Percentiles rank a stretch among this genome's conserved stretches.
Evolutionary conservation across 2,113 vertebrate species (phyloP).

Genomic region (Prolemur simus): DNA sequence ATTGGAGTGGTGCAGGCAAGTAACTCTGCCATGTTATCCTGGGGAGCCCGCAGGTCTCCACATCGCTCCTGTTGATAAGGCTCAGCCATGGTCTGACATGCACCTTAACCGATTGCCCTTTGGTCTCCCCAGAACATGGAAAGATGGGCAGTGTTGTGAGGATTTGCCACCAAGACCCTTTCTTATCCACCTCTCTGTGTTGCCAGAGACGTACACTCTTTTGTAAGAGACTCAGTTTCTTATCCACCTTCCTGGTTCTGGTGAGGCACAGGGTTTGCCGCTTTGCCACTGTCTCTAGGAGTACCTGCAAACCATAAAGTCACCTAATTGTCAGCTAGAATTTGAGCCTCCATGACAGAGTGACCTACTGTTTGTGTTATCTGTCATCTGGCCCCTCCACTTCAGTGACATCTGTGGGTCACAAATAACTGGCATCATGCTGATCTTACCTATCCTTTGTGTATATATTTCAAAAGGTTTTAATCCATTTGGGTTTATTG

Average conservation of each 20-base stretch:
- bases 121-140: accelerated
- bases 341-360: neutral
- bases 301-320: accelerated
- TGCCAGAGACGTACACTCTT: neutral
- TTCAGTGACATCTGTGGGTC: neutral
- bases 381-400: neutral
- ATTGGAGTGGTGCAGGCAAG: accelerated
- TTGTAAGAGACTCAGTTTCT: neutral
- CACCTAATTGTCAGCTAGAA: neutral
- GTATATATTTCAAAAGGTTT: neutral
- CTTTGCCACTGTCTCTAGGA: neutral
- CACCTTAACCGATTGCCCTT: neutral
- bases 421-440: neutral
- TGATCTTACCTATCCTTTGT: neutral
- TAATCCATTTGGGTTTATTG: neutral
- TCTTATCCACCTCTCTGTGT: neutral
- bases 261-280: neutral
- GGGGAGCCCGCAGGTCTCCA: neutral
- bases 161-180: neutral
- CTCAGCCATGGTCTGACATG: neutral
- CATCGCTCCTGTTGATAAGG: neutral
- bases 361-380: neutral
- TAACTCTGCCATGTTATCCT: neutral
- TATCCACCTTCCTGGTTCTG: neutral
- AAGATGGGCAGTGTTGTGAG: accelerated